Percentiles rank a stretch among this genome's conserved stretches.
Conservation (phyloP, 2,113 vertebrate genomes). For the Eulemur macaco region DNA sequence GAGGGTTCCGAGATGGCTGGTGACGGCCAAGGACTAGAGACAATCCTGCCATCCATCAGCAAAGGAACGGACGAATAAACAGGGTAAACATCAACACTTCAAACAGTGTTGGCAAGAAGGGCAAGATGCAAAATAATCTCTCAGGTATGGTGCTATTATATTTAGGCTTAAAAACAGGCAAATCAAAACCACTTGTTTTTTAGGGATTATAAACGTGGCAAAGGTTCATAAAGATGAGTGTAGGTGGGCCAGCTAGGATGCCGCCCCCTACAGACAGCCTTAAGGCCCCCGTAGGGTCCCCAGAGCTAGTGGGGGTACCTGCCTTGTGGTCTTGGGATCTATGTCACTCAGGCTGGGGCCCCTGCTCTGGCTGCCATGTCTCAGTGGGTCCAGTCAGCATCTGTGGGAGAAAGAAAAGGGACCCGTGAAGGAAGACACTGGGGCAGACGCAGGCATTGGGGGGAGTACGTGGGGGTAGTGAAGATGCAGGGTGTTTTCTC, state of each 20-base stretch:
- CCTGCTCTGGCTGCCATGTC: not conserved
- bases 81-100: too few species aligned
- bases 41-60: not conserved
- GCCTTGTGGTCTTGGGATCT: rapidly evolving
- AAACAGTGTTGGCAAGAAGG: too few species aligned
- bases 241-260: not conserved
- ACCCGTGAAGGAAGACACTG: not conserved
- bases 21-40: not conserved
- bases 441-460: not conserved
- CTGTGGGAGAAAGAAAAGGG: not conserved
- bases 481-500: too few species aligned
- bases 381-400: not conserved
- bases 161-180: not conserved
- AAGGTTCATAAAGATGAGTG: not conserved
- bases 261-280: too few species aligned
- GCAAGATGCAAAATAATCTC: too few species aligned
- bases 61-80: not conserved
- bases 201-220: not conserved
- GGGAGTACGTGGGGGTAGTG: not conserved
- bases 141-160: too few species aligned
- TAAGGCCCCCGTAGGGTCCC: rapidly evolving
- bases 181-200: too few species aligned
- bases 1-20: not conserved
- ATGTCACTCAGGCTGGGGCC: rapidly evolving
- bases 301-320: not conserved